Conservation (phyloP, 2,888 invertebrate genomes). For the Lissonota sp. region DNA sequence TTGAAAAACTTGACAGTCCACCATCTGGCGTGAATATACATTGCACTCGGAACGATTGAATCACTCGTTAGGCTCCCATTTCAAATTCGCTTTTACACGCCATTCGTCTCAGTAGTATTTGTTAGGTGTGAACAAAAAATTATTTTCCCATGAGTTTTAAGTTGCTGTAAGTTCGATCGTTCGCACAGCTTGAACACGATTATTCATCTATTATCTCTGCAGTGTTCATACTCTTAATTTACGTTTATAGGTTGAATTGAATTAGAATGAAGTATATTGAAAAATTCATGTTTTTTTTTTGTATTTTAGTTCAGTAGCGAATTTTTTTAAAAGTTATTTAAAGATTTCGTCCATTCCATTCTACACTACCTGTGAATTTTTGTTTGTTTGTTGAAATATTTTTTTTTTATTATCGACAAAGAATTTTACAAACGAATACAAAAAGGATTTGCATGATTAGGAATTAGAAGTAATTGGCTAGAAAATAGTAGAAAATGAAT, state of each 20-base stretch:
- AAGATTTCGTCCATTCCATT: conserved; percentile 49
- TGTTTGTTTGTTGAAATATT: conserved; percentile 7
- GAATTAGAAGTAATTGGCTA: conserved; percentile 35
- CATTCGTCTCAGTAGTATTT: conserved; percentile 34
- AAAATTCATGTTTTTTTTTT: conserved; percentile 1
- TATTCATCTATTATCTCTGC: too few relatives aligned
- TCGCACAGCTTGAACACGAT: background rate
- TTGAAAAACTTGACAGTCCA: conserved; percentile 29
- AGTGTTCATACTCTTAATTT: conserved; percentile 14
- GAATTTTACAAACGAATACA: conserved; percentile 25
- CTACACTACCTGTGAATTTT: conserved; percentile 63
- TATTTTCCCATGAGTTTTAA: conserved; percentile 17
- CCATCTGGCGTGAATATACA: conserved; percentile 21
- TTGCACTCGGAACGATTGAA: conserved; percentile 50
- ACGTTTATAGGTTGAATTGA: conserved; percentile 31
- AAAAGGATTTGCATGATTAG: conserved; percentile 53
- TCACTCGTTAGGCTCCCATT: conserved; percentile 41
- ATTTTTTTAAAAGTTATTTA: too few relatives aligned
- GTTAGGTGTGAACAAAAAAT: background rate
- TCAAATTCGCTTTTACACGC: conserved; percentile 48
- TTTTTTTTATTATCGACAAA: conserved; percentile 38
- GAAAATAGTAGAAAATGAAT: conserved; percentile 39
- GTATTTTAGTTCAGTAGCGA: conserved; percentile 2
- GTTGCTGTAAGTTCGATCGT: conserved; percentile 3
- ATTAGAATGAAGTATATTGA: background rate